A percentile compares a stretch with the other conserved stretches of the same genome.
phyloP scores from a whole-genome alignment of 2,113 vertebrate genomes.

The Cnemophilus loriae region DNA sequence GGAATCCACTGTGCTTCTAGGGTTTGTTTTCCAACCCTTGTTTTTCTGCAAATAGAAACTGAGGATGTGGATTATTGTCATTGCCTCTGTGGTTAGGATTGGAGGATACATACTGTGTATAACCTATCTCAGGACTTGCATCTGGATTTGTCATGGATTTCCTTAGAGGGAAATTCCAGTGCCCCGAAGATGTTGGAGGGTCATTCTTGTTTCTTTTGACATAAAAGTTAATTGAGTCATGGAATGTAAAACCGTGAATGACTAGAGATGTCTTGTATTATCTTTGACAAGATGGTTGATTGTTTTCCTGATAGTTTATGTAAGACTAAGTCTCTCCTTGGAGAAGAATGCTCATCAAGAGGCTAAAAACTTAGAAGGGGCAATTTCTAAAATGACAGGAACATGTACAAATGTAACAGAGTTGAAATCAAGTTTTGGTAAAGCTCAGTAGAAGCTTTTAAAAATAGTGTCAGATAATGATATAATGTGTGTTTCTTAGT shows the following conservation, averaged over 20 bases:
- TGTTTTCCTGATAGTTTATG: background rate
- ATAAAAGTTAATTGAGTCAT: background rate
- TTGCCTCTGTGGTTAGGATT: background rate
- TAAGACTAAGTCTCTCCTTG: background rate
- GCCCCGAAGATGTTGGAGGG: background rate
- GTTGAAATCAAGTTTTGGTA: background rate
- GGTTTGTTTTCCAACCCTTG: background rate
- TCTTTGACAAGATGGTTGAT: background rate
- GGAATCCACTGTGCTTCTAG: background rate
- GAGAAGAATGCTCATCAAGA: background rate
- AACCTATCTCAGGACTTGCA: background rate
- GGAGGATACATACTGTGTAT: background rate
- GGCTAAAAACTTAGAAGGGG: background rate
- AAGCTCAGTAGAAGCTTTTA: background rate
- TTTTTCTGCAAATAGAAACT: background rate
- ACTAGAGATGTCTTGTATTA: background rate
- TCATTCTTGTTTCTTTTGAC: background rate
- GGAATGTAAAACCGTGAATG: background rate
- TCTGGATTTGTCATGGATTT: background rate
- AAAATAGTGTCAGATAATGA: background rate
- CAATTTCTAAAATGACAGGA: background rate
- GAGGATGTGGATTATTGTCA: background rate
- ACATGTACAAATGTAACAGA: background rate
- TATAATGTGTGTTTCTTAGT: background rate
- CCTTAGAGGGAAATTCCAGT: background rate